A percentile compares a stretch with the other conserved stretches of the same genome.
These are phyloP conservation scores for Helleia helle DNA, from an alignment of 2,888 invertebrate species.

Conservation along the genomic window DNA sequence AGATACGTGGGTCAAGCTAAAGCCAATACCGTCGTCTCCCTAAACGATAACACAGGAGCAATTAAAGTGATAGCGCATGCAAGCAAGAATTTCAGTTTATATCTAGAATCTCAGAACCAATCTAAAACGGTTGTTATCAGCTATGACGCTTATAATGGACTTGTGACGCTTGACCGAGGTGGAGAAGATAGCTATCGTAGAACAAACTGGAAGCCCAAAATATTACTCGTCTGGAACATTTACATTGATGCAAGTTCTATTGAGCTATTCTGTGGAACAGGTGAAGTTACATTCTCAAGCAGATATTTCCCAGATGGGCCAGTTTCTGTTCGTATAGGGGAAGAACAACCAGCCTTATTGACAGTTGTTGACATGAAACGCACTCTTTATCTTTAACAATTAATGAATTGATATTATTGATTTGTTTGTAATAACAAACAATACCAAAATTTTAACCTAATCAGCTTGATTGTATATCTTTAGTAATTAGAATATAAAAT, in stretches of 20 bases:
- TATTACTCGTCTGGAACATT: constrained; percentile 28
- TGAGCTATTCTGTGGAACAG: constrained; percentile 41
- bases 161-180: constrained; percentile 43
- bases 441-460: too few relatives aligned
- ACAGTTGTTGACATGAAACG: constrained; percentile 28
- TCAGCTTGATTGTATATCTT: too few relatives aligned
- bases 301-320: constrained; percentile 36
- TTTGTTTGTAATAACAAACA: too few relatives aligned
- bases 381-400: constrained; percentile 22
- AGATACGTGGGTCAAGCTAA: constrained; percentile 27
- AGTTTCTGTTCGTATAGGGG: constrained; percentile 27
- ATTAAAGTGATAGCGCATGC: constrained; percentile 29
- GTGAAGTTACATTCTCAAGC: constrained; percentile 48
- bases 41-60: constrained; percentile 39
- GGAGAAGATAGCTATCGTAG: constrained; percentile 42
- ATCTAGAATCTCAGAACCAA: constrained; percentile 30
- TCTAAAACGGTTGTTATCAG: constrained; percentile 30
- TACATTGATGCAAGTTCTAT: constrained; percentile 48
- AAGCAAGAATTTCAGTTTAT: constrained; percentile 28
- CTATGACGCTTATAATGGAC: constrained; percentile 29
- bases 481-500: too few relatives aligned
- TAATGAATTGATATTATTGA: too few relatives aligned
- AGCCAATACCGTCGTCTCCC: constrained; percentile 20
- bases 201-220: constrained; percentile 38
- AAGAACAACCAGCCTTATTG: constrained; percentile 20